Evolutionary conservation across 2,888 invertebrate species (phyloP).

Genomic region (Drosophila acutilabella): DNA sequence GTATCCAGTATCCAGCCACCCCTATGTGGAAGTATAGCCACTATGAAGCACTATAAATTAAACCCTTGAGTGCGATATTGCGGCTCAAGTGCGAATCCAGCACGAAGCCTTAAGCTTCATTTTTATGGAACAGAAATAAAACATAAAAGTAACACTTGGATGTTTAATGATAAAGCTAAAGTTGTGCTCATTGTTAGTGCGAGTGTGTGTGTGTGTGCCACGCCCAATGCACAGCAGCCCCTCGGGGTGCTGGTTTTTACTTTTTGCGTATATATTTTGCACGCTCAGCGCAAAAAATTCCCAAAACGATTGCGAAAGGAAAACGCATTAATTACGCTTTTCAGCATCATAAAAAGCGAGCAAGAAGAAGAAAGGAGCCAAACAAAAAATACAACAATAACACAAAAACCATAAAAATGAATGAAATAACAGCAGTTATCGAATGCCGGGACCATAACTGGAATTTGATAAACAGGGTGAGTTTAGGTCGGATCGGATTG

Average conservation of each 20-base stretch:
- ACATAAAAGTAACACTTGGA: conserved; percentile 78
- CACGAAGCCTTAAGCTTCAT: conserved; percentile 65
- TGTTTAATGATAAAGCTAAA: conserved; percentile 76
- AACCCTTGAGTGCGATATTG: conserved; percentile 78
- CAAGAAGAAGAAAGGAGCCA: not conserved
- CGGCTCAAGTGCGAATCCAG: conserved; percentile 69
- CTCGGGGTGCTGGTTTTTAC: conserved; percentile 34
- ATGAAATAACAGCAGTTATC: conserved; percentile 34
- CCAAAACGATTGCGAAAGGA: conserved; percentile 52
- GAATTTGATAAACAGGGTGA: conserved; percentile 52
- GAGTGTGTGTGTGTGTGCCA: conserved; percentile 33
- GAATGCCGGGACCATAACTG: conserved; percentile 48
- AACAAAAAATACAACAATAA: too few relatives aligned
- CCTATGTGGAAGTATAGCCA: conserved; percentile 14
- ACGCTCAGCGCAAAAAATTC: conserved; percentile 66
- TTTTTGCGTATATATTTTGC: conserved; percentile 54
- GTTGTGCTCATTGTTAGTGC: conserved; percentile 31
- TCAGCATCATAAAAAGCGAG: conserved; percentile 57
- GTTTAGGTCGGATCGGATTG: conserved; percentile 20
- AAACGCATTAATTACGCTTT: conserved; percentile 80
- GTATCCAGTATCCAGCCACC: conserved; percentile 26
- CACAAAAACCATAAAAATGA: conserved; percentile 33
- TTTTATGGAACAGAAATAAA: conserved; percentile 70
- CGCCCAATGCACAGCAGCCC: conserved; percentile 45
- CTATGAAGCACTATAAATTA: conserved; percentile 59